Evolutionary conservation across 2,797 vertebrate genomes (phyloP), one percentile per base, ranked within the genome.

Genomic region (Pseudochromis fuscus): DNA sequence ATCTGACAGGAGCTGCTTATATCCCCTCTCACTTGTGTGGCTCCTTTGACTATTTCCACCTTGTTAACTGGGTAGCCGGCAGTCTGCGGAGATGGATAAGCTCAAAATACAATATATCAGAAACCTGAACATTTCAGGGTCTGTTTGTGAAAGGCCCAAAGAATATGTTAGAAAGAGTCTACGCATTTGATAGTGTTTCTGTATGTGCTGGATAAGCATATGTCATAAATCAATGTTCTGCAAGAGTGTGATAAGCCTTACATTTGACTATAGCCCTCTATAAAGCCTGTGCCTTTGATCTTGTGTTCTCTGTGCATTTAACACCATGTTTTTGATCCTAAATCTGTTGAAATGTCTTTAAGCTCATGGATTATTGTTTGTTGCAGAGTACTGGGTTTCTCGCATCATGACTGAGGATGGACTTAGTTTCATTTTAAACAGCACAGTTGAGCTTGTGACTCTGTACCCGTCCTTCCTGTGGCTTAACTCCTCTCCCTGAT

Each of bases 161-260:
- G 52, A 82, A 70, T 70, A 66, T 67, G 63, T 86, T 50, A 18
- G 52, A 81, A 71, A 72, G 60, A 84, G 53, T 63, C 48, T 51
- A 19, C 67, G 75, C 67, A 74, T 89, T 89, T 88, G 85, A 85
- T 85, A 74, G 68, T 51, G 63, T 73, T 84, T 42, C 76, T 88
- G 80, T 75, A 76, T 78, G 65, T 75, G 71, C 73, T 84, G 77
- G 88, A 91, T 93, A 90, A 88, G 78, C 81, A 76, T 55, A 58
- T 66, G 80, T 86, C 83, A 81, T 85, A 82, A 89, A 91, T 92
- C 87, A 84, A 75, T 79, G 83, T 44, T 40, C 83, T 85, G 80
- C 58, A 8, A 86, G 67, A 82, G 75, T 81, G 84, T 83, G 89
- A 92, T 91, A 92, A 92, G 92, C 77, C 81, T 57, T 45, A 64